Conservation (phyloP, 2,888 invertebrate species). For the Eurytoma adleriae region DNA sequence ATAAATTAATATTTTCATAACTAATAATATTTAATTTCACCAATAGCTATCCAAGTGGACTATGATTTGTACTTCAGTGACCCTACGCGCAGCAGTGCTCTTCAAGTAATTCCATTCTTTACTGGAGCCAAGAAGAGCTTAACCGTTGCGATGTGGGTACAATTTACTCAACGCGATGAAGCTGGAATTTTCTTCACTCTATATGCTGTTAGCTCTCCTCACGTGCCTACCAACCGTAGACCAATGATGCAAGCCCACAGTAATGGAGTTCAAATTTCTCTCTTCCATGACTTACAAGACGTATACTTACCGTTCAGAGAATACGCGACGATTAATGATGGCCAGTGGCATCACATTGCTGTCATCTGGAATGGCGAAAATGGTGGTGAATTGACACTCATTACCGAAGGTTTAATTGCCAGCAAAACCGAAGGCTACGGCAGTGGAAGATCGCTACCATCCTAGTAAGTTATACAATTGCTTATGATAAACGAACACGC, state of each 20-base stretch:
- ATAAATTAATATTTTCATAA: constrained; percentile 27
- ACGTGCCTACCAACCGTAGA: constrained; percentile 86
- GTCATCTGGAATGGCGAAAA: constrained; percentile 95
- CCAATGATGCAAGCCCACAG: constrained; percentile 94
- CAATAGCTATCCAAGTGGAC: constrained; percentile 96
- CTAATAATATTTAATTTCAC: constrained; percentile 37
- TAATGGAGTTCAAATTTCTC: constrained; percentile 93
- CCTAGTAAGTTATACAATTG: constrained; percentile 82
- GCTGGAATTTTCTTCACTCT: constrained; percentile 96
- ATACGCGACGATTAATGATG: constrained; percentile 95
- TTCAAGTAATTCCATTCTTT: constrained; percentile 94
- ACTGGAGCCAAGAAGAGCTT: constrained; percentile 86
- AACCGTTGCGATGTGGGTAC: constrained; percentile 97
- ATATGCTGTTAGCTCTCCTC: constrained; percentile 88
- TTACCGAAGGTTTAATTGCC: constrained; percentile 97
- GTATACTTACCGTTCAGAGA: constrained; percentile 93
- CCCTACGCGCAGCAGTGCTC: constrained; percentile 91
- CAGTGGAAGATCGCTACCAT: constrained; percentile 87
- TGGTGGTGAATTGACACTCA: constrained; percentile 90
- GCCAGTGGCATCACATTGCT: constrained; percentile 97
- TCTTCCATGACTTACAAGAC: constrained; percentile 92
- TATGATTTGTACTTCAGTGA: constrained; percentile 98
- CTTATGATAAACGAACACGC: not conserved
- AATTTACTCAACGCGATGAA: constrained; percentile 93
- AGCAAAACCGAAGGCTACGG: constrained; percentile 94